Base-by-base conservation (phyloP, 2,113 vertebrate genomes). In the Chaetura pelagica region DNA sequence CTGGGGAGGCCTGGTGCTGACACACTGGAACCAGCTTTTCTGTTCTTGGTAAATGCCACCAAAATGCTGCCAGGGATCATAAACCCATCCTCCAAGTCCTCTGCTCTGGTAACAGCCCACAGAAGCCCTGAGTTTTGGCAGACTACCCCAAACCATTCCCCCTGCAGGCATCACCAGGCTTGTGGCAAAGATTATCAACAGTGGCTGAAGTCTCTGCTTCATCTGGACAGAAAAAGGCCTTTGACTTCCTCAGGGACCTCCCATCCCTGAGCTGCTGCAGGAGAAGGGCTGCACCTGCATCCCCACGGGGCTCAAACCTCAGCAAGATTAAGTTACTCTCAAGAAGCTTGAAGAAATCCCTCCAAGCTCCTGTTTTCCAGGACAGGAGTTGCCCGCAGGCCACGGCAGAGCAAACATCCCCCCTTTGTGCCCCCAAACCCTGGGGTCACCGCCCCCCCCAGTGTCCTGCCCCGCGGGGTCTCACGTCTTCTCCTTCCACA, bases 231-330 rank as follows among this genome's bases (percentile, higher is more conserved):
- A 30, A 73, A 55, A 69, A 54, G 23, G 49, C 46, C 58, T 40
- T 32, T 63, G 20, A 2, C 11, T 61, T 61, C 44, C 68, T 66
- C 14, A 38, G 52, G 86, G 66, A 55, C 11, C 34, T 7, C 48
- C 77, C 57, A 6, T 18, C 74, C 69, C 40, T n/a, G 87, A 91
- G 75, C 62, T 32, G 4, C 66, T 42, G 69, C 40, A 38, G 44
- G 57, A 16, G 0, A 55, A 84, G 68, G 34, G 76, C 91, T 52
- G 61, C n/a, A 26, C 44, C 63, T 16, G 7, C 74, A 13, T 3
- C 2, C 0, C 44, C 66, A 40, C 0, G 0, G 73, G 48, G 59
- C 55, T 51, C 64, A 34, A 30, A 72, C 52, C 81, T 49, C 2
- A 68, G 67, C 58, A 30, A 17, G 23, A 21, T 4, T 4, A 10